These are phyloP conservation scores for Girardia tigrina DNA, from an alignment of 2,888 invertebrate genomes.

Conservation along the genomic window DNA sequence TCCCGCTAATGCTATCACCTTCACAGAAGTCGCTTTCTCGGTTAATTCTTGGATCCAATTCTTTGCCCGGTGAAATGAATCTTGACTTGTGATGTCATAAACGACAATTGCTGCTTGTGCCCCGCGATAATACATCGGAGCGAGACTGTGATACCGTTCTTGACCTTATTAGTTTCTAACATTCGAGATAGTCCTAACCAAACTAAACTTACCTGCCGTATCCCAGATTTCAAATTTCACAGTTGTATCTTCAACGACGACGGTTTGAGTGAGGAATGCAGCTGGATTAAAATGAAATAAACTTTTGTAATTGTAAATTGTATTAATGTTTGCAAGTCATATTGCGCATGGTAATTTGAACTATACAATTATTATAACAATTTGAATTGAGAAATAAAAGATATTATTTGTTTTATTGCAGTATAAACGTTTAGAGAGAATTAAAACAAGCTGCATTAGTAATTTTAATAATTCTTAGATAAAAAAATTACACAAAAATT, in stretches of 20 bases:
- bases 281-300: too few species aligned
- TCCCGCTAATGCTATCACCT: slow-evolving; percentile 96
- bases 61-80: slow-evolving; percentile 94
- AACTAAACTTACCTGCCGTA: slow-evolving; percentile 70
- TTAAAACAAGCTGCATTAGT: too few species aligned
- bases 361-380: too few species aligned
- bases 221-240: slow-evolving; percentile 99
- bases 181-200: not conserved
- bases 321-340: too few species aligned
- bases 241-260: slow-evolving; percentile 92
- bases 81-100: slow-evolving; percentile 98
- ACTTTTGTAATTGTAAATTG: too few species aligned
- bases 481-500: too few species aligned
- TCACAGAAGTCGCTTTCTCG: slow-evolving; percentile 93
- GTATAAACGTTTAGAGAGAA: too few species aligned
- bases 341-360: too few species aligned
- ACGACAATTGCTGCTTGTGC: slow-evolving; percentile 87
- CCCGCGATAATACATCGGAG: slow-evolving; percentile 75
- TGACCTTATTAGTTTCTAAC: slow-evolving; percentile 4
- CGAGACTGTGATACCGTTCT: slow-evolving; percentile 96
- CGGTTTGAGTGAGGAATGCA: slow-evolving; percentile 97
- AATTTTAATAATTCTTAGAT: too few species aligned
- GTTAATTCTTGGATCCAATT: slow-evolving; percentile 99
- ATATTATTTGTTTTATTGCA: too few species aligned
- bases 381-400: too few species aligned